Base-by-base conservation (phyloP, 2,113 vertebrate species). In the Donacobius atricapilla region DNA sequence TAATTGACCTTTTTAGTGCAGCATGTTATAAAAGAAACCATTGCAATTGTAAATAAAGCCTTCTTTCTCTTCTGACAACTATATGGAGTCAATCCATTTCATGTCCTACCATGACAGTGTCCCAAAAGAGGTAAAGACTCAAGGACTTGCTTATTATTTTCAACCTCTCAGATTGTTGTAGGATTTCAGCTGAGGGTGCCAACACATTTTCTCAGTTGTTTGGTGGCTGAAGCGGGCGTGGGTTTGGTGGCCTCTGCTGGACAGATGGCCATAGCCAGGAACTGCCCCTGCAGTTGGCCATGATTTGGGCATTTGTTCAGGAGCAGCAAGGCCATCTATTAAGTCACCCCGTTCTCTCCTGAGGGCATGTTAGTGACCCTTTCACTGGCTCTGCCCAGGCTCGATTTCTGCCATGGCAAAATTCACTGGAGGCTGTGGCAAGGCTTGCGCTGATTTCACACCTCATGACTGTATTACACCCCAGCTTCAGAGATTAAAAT, bases 331-430 rank as follows among this genome's bases (percentile, higher is more conserved):
- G 19, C 17, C 57, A 37, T 14, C 39, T 39, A 24, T 47, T 37
- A 44, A 57, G 27, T 12, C 28, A 13, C 10, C 50, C 14, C 18
- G 13, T 9, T 65, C 45, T 48, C 16, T 2, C 0, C 33, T 2
- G 7, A 28, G 21, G 19, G 25, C 9, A 14, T 1, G 0, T 16
- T 23, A n/a, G 17, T n/a, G 14, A 53, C 21, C 3, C 4, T 61
- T 33, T 23, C 28, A 8, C 37, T 54, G 53, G 33, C 45, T 42
- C 24, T 77, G 40, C 33, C n/a, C 21, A 56, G 45, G 28, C 23
- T 66, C 1, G 0, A 42, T 17, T 72, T 81, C 31, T 68, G 21
- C 72, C 57, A 23, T 2, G 11, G 61, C 27, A 87, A 61, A 90
- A 69, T 78, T 39, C 53, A 37, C n/a, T 12, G 20, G 40, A 71